These are phyloP conservation scores for Cloeon dipterum DNA, from an alignment of 2,888 invertebrate genomes.

Conservation along the genomic window DNA sequence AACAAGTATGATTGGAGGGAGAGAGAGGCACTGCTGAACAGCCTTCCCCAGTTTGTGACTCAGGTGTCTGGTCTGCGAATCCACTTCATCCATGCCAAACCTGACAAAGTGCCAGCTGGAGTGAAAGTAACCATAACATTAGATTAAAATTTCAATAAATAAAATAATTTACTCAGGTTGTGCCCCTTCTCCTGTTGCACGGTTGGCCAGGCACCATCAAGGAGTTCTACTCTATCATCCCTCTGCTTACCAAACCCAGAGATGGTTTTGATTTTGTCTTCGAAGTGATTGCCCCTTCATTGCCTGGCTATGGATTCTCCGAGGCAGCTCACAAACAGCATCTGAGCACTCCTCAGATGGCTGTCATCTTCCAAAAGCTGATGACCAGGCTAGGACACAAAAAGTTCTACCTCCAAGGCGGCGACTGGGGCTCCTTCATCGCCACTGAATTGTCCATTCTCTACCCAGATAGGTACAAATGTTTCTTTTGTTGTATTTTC, in stretches of 20 bases:
- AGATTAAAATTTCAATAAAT: conserved; percentile 3
- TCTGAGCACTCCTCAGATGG: conserved; percentile 20
- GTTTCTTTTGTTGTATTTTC: neutral
- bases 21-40: conserved; percentile 44
- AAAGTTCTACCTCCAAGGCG: conserved; percentile 47
- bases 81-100: conserved; percentile 50
- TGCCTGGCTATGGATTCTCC: conserved; percentile 28
- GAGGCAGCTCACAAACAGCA: conserved; percentile 18
- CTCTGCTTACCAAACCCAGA: conserved; percentile 27
- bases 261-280: conserved; percentile 33
- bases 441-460: conserved; percentile 34
- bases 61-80: conserved; percentile 49
- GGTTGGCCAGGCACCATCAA: conserved; percentile 72
- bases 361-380: conserved; percentile 34
- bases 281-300: conserved; percentile 30
- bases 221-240: conserved; percentile 57
- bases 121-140: neutral
- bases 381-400: conserved; percentile 44
- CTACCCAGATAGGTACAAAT: conserved; percentile 27
- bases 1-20: conserved; percentile 48
- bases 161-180: conserved; percentile 16
- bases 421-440: conserved; percentile 59
- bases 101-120: conserved; percentile 21
- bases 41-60: conserved; percentile 49
- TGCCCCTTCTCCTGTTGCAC: conserved; percentile 50